A percentile compares a stretch with the other conserved stretches of the same genome.
Conservation (phyloP, 2,797 vertebrate species). For the Ceyx erithaca region DNA sequence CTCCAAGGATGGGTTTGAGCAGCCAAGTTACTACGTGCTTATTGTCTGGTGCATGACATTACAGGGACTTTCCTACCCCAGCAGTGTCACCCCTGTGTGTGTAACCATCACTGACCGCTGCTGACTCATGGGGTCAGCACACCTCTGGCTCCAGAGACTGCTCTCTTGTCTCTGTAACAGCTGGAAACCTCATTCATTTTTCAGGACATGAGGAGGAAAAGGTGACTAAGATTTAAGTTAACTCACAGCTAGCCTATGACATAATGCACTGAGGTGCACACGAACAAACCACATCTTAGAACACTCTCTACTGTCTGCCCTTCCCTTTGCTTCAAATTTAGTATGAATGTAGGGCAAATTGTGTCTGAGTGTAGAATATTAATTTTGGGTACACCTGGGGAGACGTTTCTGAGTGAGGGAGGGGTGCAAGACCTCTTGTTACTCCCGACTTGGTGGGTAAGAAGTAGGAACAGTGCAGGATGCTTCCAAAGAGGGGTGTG, state of each 20-base stretch:
- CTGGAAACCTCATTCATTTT: constrained; percentile 30
- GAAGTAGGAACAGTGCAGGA: not conserved
- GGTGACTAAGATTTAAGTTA: not conserved
- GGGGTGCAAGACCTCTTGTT: not conserved
- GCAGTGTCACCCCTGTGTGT: not conserved
- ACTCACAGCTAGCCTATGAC: not conserved
- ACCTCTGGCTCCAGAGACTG: not conserved
- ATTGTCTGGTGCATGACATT: not conserved
- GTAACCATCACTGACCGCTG: not conserved
- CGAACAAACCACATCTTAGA: rapidly evolving
- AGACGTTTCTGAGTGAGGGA: not conserved
- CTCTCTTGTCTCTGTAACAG: not conserved
- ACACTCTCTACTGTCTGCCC: not conserved
- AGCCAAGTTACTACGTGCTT: constrained; percentile 18
- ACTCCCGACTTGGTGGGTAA: not conserved
- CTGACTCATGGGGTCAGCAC: constrained; percentile 38
- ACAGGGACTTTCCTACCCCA: constrained; percentile 44
- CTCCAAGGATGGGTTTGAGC: not conserved
- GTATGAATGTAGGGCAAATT: not conserved
- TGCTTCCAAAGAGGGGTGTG: not conserved
- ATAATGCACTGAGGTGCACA: not conserved
- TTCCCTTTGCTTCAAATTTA: not conserved
- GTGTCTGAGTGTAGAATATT: not conserved
- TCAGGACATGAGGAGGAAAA: not conserved
- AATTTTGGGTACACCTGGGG: not conserved